These are phyloP conservation scores for Heptranchias perlo DNA, from an alignment of 2,113 vertebrate species.

Conservation along the genomic window DNA sequence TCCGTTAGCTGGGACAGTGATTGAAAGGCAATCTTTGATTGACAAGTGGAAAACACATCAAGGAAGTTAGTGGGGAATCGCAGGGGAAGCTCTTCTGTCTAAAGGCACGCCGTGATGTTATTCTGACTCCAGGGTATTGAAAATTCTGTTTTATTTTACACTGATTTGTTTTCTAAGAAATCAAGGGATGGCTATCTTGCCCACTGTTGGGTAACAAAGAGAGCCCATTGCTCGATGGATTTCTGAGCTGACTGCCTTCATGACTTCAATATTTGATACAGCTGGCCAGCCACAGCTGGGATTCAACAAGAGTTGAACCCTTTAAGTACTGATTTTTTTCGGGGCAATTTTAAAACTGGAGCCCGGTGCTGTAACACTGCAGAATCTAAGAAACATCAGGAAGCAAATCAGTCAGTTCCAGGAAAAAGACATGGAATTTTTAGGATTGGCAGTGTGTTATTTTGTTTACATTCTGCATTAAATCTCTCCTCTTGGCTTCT, in stretches of 20 bases:
- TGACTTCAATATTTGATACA: too few species aligned
- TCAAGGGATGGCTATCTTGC: neutral
- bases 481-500: neutral
- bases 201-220: neutral
- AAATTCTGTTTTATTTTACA: neutral
- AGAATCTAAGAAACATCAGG: neutral
- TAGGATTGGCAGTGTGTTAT: neutral
- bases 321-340: too few species aligned
- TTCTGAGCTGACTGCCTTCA: neutral
- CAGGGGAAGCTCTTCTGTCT: neutral
- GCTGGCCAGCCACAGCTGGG: neutral
- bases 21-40: neutral
- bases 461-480: neutral
- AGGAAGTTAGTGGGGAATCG: neutral
- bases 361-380: neutral
- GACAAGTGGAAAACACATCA: neutral
- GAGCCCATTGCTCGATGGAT: neutral
- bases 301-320: neutral
- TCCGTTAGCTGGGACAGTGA: neutral
- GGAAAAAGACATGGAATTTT: neutral
- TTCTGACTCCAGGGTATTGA: neutral
- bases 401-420: neutral
- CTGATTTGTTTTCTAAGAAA: neutral
- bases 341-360: neutral
- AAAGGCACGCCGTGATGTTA: neutral